Evolutionary conservation across 92 coral and sea anemone genomes (phyloP).

Genomic region (Zoanthus solanderi): DNA sequence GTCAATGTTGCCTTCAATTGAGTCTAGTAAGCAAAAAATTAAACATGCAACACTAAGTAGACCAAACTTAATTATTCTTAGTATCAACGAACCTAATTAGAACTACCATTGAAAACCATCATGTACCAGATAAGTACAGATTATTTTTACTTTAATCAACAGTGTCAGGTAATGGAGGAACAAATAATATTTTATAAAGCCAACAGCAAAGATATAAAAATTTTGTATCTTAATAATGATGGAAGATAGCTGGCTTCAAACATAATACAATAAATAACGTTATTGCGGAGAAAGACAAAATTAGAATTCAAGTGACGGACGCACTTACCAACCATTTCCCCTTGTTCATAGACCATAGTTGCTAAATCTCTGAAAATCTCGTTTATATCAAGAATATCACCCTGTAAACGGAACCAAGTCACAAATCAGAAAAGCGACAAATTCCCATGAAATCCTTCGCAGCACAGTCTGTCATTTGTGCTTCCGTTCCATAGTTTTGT

Average conservation of each 20-base stretch:
- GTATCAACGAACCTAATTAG: background rate
- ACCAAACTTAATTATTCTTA: background rate
- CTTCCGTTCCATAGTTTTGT: too few relatives aligned
- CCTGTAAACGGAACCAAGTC: conserved; percentile 31
- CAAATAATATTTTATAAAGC: too few relatives aligned
- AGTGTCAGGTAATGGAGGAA: too few relatives aligned
- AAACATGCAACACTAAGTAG: too few relatives aligned
- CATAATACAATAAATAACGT: too few relatives aligned
- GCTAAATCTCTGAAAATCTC: conserved; percentile 70
- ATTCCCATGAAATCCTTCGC: background rate
- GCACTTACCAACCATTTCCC: conserved; percentile 64
- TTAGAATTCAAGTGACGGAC: background rate
- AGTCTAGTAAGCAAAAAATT: conserved; percentile 11
- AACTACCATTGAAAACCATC: background rate
- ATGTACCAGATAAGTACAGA: background rate
- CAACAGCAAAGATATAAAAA: too few relatives aligned
- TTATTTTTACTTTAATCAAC: too few relatives aligned
- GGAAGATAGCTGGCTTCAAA: too few relatives aligned
- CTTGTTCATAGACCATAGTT: conserved; percentile 60
- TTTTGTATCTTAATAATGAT: too few relatives aligned
- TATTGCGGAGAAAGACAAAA: too few relatives aligned
- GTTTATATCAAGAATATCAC: conserved; percentile 63
- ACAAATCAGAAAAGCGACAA: background rate
- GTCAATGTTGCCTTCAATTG: conserved; percentile 67
- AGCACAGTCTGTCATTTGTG: background rate